Evolutionary conservation across 2,797 vertebrate genomes (phyloP), one percentile per base, ranked within the genome.

Genomic region (Sebastes wilsoni): DNA sequence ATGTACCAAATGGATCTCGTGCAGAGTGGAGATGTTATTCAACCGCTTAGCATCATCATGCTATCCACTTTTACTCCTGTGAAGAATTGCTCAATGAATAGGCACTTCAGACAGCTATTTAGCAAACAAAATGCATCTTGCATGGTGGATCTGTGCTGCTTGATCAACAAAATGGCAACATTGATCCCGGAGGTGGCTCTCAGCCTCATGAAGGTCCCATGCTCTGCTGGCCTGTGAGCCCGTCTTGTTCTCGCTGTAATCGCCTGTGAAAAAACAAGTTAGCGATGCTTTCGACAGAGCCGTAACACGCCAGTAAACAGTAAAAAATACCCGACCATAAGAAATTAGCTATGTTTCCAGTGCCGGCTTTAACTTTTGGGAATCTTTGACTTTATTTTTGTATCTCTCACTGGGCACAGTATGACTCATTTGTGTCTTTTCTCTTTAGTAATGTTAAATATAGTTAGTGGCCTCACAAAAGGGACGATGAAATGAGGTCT

Each of bases 51-150:
- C 80, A 79, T 91, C 92, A 89, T 94, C 88, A 91, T 79, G 79
- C 81, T 84, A 30, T 82, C 88, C 58, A 83, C 83, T 92, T 93
- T 91, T 92, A 84, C 80, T 89, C 89, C 87, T 95, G 93, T 94
- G 93, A 92, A 95, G 59, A 94, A 95, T 94, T 69, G 85, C 83
- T 62, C 72, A 55, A 95, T 96, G 95, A 95, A 96, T 94, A 87
- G 94, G 10, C 79, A 72, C 91, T 89, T 93, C 78, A 94, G 91
- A 94, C 76, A 58, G 81, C 81, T 82, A 66, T 73, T 89, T 66
- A 92, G 93, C 92, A 92, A 92, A 93, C 56, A 13, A 93, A 94
- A 95, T 94, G 92, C 91, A 94, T 95, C 93, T 92, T 94, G 90
- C 94, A 94, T 93, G 94, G 93, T 93, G 78, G 87, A 88, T 93